phyloP scores from a whole-genome alignment of 2,797 vertebrate genomes.

The Poeciliopsis gracilis region DNA sequence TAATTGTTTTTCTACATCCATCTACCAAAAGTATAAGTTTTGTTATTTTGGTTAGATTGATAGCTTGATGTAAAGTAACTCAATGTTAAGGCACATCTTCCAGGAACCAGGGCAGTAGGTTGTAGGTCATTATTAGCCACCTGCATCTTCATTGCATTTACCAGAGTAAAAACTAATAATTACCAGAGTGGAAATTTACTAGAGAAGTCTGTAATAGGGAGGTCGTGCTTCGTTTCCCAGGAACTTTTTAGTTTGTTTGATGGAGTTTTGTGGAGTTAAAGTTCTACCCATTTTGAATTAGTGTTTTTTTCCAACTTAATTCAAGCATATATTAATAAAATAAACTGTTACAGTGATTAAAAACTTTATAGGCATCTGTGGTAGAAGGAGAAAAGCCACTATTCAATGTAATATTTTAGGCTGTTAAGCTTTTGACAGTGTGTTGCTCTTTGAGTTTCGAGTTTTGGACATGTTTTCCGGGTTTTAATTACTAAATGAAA shows the following conservation, averaged over 20 bases:
- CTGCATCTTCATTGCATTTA: background rate
- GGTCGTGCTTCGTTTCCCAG: background rate
- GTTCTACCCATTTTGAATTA: background rate
- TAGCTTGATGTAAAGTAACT: background rate
- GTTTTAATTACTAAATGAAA: background rate
- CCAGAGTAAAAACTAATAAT: background rate
- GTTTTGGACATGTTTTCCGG: background rate
- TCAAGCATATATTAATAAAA: background rate
- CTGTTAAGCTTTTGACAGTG: background rate
- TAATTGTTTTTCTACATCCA: background rate
- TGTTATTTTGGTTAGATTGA: background rate
- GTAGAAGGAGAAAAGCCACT: background rate
- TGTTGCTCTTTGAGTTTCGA: too few relatives aligned
- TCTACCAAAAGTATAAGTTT: slow-evolving; percentile 2
- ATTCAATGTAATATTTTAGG: background rate
- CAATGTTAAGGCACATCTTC: background rate
- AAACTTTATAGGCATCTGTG: background rate
- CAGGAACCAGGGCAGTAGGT: background rate
- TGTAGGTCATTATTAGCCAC: background rate
- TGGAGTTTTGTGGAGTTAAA: background rate
- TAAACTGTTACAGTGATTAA: background rate
- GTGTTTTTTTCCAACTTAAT: background rate
- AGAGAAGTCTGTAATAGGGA: background rate
- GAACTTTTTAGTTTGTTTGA: background rate
- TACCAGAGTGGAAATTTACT: background rate